Conservation (phyloP, 2,888 invertebrate genomes). For the Polyommatus iphigenia region DNA sequence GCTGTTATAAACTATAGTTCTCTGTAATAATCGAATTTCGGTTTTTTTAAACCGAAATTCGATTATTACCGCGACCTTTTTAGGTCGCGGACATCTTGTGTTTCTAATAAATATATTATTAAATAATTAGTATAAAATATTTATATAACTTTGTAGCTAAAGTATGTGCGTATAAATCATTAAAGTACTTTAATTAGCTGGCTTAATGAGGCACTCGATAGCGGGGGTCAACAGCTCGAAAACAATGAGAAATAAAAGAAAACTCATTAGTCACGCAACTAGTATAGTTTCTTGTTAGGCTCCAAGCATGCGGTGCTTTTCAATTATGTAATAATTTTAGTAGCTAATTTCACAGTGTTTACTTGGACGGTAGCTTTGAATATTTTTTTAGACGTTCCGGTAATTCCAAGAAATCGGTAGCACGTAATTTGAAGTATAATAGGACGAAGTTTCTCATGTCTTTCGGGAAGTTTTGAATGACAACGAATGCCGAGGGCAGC, state of each 20-base stretch:
- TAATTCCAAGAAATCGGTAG: background rate
- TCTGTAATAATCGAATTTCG: background rate
- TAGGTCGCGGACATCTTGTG: background rate
- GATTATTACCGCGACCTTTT: no score
- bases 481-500: no score
- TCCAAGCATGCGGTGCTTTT: background rate
- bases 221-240: slow-evolving; percentile 71
- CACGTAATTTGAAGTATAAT: background rate
- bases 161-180: slow-evolving; percentile 57
- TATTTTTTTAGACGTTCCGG: slow-evolving; percentile 44
- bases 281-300: slow-evolving; percentile 30
- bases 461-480: background rate
- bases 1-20: no score
- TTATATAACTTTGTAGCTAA: background rate
- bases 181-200: slow-evolving; percentile 65
- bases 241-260: slow-evolving; percentile 76
- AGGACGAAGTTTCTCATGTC: background rate
- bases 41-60: no score
- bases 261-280: slow-evolving; percentile 73
- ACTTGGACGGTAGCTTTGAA: background rate
- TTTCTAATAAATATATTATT: background rate
- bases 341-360: slow-evolving; percentile 16
- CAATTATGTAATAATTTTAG: slow-evolving; percentile 25
- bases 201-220: slow-evolving; percentile 56
- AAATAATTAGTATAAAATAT: slow-evolving; percentile 31